Evolutionary conservation across 2,888 invertebrate genomes (phyloP), one percentile per base, ranked within the genome.

Genomic region (Bombylius major): DNA sequence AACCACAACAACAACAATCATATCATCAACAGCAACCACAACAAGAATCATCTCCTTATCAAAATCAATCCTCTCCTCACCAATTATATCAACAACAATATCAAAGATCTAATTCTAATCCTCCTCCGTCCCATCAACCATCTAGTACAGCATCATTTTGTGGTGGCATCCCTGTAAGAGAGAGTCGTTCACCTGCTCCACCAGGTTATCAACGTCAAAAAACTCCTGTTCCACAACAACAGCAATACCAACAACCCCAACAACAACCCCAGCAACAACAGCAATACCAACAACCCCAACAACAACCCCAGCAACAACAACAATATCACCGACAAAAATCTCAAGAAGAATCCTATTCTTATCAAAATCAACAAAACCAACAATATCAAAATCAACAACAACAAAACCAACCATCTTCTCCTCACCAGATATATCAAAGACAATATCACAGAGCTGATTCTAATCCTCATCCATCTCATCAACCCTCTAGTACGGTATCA

Each of bases 181-280:
- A 14, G 6, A 39, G 11, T 23, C 12, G n/a, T 11, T 47, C 53
- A 11, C 36, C 34, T 14, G 13, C 47, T 44, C 34, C 47, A 8
- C 46, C 32, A 34, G 33, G 44, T 9, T 31, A 23, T 52, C 48
- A 36, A 39, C 42, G 39, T 36, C 53, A 53, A 53, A 4, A 39
- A 13, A 32, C 12, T 13, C 32, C 49, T 33, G 11, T 31, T 11
- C 50, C 36, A 9, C 32, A 45, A 48, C 39, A 47, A 7, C 47
- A 39, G 33, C 31, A 47, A 32, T 31, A 31, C 23, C 36, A 47
- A 4, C 47, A 39, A 67, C 11, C 39, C 11, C 39, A 8, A 4
- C 62, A 74, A 65, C 64, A 66, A 68, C 11, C 39, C 11, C 39
- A 8, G 8, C 62, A 74, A 65, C 64, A 66, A 68, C 67, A 69